phyloP scores from a whole-genome alignment of 2,888 invertebrate species.

The Liopterus haemorrhoidalis region DNA sequence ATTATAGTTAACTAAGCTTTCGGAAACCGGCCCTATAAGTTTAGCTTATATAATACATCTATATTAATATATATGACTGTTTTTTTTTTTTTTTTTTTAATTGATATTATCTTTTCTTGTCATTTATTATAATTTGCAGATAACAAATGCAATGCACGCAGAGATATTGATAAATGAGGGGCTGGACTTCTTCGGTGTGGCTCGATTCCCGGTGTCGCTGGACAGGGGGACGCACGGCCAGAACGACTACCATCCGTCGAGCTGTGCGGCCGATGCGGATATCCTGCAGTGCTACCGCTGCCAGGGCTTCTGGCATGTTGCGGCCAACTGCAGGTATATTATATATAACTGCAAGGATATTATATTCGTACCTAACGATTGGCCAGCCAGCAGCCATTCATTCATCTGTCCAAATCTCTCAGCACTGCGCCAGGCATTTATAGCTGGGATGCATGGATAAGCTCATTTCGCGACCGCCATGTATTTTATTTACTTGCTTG shows the following conservation, averaged over 20 bases:
- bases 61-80: no score
- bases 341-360: background rate
- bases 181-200: constrained; percentile 48
- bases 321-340: constrained; percentile 41
- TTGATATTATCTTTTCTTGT: background rate
- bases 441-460: no score
- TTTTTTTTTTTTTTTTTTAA: no score
- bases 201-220: constrained; percentile 44
- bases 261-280: constrained; percentile 36
- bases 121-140: constrained; percentile 38
- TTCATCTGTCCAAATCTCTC: no score
- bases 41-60: no score
- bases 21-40: no score
- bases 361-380: no score
- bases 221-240: constrained; percentile 42
- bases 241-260: constrained; percentile 22
- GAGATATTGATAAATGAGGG: constrained; percentile 47
- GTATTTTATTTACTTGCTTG: no score
- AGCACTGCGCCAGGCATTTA: no score
- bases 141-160: constrained; percentile 45
- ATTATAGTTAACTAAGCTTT: no score
- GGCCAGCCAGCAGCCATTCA: no score
- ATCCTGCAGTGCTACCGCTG: constrained; percentile 51
- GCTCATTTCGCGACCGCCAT: no score
- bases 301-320: constrained; percentile 53